Conservation (phyloP, 1,140 invertebrate species). For the Sarcophaga bullata region DNA sequence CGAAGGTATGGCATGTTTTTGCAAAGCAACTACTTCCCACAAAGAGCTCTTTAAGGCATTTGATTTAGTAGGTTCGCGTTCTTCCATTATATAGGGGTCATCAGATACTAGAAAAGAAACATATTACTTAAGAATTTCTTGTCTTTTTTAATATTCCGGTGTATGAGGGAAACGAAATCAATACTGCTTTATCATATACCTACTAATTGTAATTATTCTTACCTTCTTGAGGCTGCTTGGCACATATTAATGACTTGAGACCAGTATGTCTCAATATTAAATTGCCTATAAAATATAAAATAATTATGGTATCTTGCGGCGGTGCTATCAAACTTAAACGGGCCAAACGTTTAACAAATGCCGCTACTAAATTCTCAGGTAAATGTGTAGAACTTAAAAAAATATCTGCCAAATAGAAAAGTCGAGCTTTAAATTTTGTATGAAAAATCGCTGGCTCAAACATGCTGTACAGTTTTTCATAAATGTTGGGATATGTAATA, state of each 20-base stretch:
- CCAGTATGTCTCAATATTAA: conserved; percentile 87
- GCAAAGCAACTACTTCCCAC: conserved; percentile 87
- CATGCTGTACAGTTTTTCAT: conserved; percentile 91
- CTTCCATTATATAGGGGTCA: conserved; percentile 87
- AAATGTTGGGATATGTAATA: conserved; percentile 96
- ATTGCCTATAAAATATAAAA: conserved; percentile 88
- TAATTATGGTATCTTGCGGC: conserved; percentile 79
- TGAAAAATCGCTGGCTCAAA: conserved; percentile 90
- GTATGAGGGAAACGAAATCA: too few species aligned
- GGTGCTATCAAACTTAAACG: conserved; percentile 84
- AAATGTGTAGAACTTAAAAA: conserved; percentile 94
- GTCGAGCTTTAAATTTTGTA: conserved; percentile 86
- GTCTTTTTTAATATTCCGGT: too few species aligned
- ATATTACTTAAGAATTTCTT: too few species aligned
- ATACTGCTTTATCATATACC: neutral
- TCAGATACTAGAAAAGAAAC: conserved; percentile 64
- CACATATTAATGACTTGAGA: conserved; percentile 80
- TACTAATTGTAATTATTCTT: neutral
- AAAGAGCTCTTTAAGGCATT: conserved; percentile 87
- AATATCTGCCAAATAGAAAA: conserved; percentile 88
- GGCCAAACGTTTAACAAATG: conserved; percentile 90
- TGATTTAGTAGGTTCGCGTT: conserved; percentile 80
- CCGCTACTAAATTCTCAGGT: conserved; percentile 89
- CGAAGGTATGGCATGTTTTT: conserved; percentile 79
- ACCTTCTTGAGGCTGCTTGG: conserved; percentile 46